A percentile compares a stretch with the other conserved stretches of the same genome.
Evolutionary conservation across 1,140 invertebrate species (phyloP).

Genomic region (Heliconius hewitsoni): DNA sequence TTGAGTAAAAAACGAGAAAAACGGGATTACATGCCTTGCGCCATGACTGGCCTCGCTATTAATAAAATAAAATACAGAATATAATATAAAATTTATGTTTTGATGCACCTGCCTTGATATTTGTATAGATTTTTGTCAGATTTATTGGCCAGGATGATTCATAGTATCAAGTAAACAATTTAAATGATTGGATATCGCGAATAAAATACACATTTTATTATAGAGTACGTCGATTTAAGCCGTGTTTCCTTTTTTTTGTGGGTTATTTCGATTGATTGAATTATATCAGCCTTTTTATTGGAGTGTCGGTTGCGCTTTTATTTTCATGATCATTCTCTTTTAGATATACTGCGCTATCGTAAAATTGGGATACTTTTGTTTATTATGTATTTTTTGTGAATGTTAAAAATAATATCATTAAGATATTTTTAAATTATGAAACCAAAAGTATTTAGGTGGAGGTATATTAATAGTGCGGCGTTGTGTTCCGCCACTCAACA

Average conservation of each 20-base stretch:
- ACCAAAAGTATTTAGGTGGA: no score
- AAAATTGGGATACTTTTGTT: not conserved
- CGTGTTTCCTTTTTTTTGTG: slow-evolving; percentile 1
- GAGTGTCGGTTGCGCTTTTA: slow-evolving; percentile 5
- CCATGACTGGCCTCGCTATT: not conserved
- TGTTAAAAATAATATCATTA: no score
- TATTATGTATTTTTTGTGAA: not conserved
- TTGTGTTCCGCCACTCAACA: no score
- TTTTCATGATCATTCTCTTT: not conserved
- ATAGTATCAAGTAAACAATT: slow-evolving; percentile 29
- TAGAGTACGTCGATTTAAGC: slow-evolving; percentile 5
- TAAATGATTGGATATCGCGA: slow-evolving; percentile 17
- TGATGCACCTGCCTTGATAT: slow-evolving; percentile 37
- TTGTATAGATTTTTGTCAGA: slow-evolving; percentile 25
- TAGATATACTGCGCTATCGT: not conserved
- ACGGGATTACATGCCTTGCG: no score
- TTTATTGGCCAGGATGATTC: slow-evolving; percentile 32
- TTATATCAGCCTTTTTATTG: slow-evolving; percentile 10
- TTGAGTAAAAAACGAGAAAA: no score
- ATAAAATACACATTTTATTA: slow-evolving; percentile 16
- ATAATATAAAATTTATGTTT: slow-evolving; percentile 35
- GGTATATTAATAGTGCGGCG: no score
- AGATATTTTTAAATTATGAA: no score
- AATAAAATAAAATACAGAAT: slow-evolving; percentile 30
- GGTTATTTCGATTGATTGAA: slow-evolving; percentile 10